phyloP scores from a whole-genome alignment of 1,140 invertebrate genomes.

The Aphelinus certus region DNA sequence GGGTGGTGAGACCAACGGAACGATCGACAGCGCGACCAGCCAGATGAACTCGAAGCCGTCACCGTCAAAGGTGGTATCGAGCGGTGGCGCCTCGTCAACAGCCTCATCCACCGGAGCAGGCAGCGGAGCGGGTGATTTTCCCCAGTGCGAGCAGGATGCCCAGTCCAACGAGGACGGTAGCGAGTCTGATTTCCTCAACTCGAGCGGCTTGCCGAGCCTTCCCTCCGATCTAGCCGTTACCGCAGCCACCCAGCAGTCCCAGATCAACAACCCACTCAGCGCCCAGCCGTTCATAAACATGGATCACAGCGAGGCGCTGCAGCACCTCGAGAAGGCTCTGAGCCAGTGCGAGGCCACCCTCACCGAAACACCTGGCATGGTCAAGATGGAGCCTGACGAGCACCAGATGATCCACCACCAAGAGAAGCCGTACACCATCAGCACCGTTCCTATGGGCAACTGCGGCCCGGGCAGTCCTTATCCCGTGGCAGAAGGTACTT shows the following conservation, averaged over 20 bases:
- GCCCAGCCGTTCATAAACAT: conserved; percentile 60
- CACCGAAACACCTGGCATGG: conserved; percentile 61
- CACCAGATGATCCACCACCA: conserved; percentile 58
- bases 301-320: conserved; percentile 62
- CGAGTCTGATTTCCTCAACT: conserved; percentile 45
- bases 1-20: conserved; percentile 52
- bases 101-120: conserved; percentile 31
- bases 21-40: conserved; percentile 44
- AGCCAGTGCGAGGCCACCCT: conserved; percentile 63
- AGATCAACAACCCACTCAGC: conserved; percentile 41
- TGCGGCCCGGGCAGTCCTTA: conserved; percentile 62
- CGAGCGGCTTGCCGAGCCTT: conserved; percentile 50
- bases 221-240: conserved; percentile 48
- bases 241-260: conserved; percentile 5
- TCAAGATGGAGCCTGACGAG: conserved; percentile 65
- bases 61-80: conserved; percentile 26
- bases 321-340: conserved; percentile 62
- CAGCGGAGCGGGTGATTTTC: conserved; percentile 38
- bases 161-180: conserved; percentile 48
- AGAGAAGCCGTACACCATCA: conserved; percentile 62
- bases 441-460: conserved; percentile 60
- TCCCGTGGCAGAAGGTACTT: conserved; percentile 63
- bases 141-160: conserved; percentile 46
- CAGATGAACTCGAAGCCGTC: conserved; percentile 40
- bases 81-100: conserved; percentile 27